Conservation (phyloP, 2,113 vertebrate species). For the Otolemur garnettii region DNA sequence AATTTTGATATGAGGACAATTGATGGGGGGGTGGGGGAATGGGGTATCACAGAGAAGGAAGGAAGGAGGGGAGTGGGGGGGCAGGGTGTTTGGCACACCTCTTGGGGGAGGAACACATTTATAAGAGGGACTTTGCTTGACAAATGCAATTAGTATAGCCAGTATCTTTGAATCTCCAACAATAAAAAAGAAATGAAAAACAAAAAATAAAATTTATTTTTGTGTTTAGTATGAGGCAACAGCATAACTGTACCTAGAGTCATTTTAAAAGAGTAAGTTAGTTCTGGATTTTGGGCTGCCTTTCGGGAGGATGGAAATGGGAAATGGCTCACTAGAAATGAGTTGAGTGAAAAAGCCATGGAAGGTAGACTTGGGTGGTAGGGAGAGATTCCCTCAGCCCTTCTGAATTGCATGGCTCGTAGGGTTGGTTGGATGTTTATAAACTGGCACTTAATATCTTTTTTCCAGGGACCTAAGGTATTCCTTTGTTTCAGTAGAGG, state of each 20-base stretch:
- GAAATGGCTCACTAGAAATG: background rate
- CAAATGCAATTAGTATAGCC: too few relatives aligned
- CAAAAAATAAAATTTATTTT: constrained; percentile 36
- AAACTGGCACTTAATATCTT: constrained; percentile 4
- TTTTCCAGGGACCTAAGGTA: background rate
- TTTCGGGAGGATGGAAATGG: constrained; percentile 12
- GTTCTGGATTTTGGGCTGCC: constrained; percentile 22
- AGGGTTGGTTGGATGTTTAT: constrained; percentile 35
- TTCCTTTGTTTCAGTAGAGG: constrained; percentile 45
- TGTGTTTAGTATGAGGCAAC: constrained; percentile 47
- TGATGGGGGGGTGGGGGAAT: too few relatives aligned
- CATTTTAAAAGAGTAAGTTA: constrained; percentile 39
- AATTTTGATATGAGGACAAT: too few relatives aligned
- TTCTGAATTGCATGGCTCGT: background rate
- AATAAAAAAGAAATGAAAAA: too few relatives aligned
- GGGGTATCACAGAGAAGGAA: too few relatives aligned
- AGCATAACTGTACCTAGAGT: constrained; percentile 35
- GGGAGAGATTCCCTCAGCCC: background rate
- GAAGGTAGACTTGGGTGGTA: background rate
- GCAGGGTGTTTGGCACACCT: too few relatives aligned
- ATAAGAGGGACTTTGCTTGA: too few relatives aligned
- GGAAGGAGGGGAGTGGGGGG: too few relatives aligned
- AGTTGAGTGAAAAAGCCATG: constrained; percentile 31
- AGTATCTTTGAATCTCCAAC: too few relatives aligned
- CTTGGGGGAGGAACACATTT: too few relatives aligned